Evolutionary conservation across 35 echinoderm and acorn worm species (phyloP).

Genomic region (Patiria miniata): DNA sequence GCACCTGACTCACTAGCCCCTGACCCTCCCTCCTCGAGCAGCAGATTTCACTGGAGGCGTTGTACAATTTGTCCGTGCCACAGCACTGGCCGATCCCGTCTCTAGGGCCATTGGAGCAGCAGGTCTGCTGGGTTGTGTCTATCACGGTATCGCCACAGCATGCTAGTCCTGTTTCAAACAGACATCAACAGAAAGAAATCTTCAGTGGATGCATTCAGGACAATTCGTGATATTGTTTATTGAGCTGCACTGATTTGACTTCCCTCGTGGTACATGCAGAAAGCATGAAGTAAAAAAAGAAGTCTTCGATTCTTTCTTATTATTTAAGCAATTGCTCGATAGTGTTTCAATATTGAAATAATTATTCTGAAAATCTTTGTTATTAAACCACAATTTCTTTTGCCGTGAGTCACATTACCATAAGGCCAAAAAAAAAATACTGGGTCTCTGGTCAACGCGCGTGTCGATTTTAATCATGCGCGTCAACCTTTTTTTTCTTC

Average conservation of each 20-base stretch:
- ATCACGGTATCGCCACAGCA: conserved; percentile 30
- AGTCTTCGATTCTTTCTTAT: neutral
- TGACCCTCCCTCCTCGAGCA: neutral
- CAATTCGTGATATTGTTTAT: neutral
- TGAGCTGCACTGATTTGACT: neutral
- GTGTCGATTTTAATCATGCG: no score
- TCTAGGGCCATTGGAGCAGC: conserved; percentile 4
- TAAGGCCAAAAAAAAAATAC: no score
- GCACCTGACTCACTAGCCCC: neutral
- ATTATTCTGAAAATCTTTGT: no score
- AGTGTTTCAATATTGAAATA: no score
- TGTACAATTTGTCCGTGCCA: conserved; percentile 22
- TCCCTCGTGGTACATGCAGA: neutral
- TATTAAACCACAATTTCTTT: no score
- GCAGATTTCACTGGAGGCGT: neutral
- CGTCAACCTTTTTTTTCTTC: no score
- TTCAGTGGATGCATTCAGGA: neutral
- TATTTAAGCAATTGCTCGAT: neutral
- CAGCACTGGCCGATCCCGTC: conserved; percentile 21
- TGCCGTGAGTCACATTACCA: no score
- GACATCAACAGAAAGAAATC: neutral
- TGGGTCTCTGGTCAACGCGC: no score
- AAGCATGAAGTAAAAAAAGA: neutral
- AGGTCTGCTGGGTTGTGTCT: neutral
- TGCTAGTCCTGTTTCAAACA: neutral